phyloP scores from a whole-genome alignment of 2,888 invertebrate species.

The Xestobium rufovillosum region DNA sequence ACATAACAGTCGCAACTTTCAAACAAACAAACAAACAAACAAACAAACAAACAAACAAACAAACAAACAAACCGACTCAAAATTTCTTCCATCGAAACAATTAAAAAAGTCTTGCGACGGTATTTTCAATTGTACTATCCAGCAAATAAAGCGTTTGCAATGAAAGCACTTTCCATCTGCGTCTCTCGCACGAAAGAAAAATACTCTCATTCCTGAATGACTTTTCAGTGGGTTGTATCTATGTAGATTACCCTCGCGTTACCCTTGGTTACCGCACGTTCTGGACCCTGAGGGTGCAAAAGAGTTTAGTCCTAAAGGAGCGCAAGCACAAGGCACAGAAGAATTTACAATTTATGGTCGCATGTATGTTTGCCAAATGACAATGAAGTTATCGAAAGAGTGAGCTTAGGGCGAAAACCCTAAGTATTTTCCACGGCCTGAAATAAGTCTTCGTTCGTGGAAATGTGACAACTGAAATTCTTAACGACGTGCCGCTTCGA shows the following conservation, averaged over 20 bases:
- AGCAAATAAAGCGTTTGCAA: conserved; percentile 15
- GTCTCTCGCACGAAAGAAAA: conserved; percentile 14
- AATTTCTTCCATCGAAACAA: no score
- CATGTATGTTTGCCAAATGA: conserved; percentile 15
- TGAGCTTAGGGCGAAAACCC: no score
- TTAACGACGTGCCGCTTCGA: no score
- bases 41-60: no score
- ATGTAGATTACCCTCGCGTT: conserved; percentile 27
- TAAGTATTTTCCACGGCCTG: no score
- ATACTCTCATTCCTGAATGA: conserved; percentile 21
- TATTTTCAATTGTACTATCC: conserved; percentile 23
- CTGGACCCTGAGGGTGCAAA: conserved; percentile 24
- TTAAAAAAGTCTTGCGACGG: conserved; percentile 26
- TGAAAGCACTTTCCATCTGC: conserved; percentile 19
- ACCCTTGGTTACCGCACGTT: conserved; percentile 30
- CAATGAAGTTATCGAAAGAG: conserved; percentile 18
- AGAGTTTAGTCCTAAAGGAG: conserved; percentile 21
- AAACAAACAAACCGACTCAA: no score
- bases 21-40: no score
- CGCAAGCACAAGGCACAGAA: conserved; percentile 13
- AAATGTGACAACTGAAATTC: no score
- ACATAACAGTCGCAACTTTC: no score
- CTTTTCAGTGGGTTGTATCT: conserved; percentile 24
- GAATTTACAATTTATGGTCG: conserved; percentile 17
- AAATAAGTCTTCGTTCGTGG: no score